Conservation (phyloP, 1,140 invertebrate species). For the Centruroides sculpturatus region DNA sequence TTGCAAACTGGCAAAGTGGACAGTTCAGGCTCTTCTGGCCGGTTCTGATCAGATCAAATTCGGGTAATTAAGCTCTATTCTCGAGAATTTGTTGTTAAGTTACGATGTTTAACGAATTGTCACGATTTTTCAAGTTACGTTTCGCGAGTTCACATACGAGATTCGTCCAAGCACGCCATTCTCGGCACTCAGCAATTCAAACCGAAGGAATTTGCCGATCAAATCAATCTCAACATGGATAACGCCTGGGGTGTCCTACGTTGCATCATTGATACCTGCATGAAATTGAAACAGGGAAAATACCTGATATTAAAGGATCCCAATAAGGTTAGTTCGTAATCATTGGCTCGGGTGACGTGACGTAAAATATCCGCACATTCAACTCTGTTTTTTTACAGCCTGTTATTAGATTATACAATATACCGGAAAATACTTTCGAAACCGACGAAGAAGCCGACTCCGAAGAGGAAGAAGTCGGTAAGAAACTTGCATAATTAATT, state of each 20-base stretch:
- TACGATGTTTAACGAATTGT: background rate
- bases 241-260: conserved; percentile 98
- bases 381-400: conserved; percentile 37
- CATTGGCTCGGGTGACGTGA: no score
- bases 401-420: conserved; percentile 88
- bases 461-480: conserved; percentile 47
- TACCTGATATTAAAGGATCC: conserved; percentile 99
- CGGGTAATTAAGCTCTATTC: conserved; percentile 39
- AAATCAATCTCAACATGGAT: conserved; percentile 99
- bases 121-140: conserved; percentile 52
- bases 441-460: conserved; percentile 89
- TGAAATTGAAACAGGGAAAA: conserved; percentile 92
- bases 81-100: conserved; percentile 1
- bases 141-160: conserved; percentile 77
- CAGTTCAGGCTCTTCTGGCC: conserved; percentile 86
- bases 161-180: conserved; percentile 93
- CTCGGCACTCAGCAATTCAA: conserved; percentile 97
- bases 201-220: conserved; percentile 93
- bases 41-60: conserved; percentile 97
- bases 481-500: background rate
- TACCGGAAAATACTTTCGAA: conserved; percentile 96
- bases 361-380: no score
- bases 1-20: conserved; percentile 98
- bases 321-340: conserved; percentile 49
- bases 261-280: conserved; percentile 94